phyloP scores from a whole-genome alignment of 37 sponge, comb jelly and placozoan genomes.

The Haliclona indistincta region DNA sequence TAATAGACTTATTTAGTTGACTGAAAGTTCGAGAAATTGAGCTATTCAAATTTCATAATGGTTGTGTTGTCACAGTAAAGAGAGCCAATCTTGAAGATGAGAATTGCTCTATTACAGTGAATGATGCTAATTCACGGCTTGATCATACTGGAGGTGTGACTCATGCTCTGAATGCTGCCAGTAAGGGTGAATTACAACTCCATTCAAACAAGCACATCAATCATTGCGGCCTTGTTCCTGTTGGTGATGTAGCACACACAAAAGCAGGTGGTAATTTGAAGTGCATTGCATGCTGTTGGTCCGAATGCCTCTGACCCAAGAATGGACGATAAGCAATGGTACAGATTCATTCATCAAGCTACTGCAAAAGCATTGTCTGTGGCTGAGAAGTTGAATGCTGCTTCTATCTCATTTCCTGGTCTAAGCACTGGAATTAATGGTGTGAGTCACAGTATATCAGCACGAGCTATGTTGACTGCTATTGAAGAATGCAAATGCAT shows the following conservation, averaged over 20 bases:
- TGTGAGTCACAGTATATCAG: conserved; percentile 25
- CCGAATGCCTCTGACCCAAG: conserved; percentile 6
- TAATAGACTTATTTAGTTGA: background rate
- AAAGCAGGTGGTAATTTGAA: conserved; percentile 55
- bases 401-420: conserved; percentile 68
- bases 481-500: background rate
- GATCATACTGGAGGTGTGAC: conserved; percentile 69
- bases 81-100: conserved; percentile 55
- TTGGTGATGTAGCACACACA: conserved; percentile 51
- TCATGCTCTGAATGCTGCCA: conserved; percentile 53
- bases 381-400: conserved; percentile 21
- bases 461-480: conserved; percentile 15
- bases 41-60: background rate
- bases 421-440: conserved; percentile 76
- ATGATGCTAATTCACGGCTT: conserved; percentile 66
- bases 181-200: conserved; percentile 41
- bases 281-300: conserved; percentile 79
- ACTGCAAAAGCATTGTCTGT: conserved; percentile 12
- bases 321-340: conserved; percentile 7
- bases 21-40: too few species aligned
- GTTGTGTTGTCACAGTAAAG: conserved; percentile 50
- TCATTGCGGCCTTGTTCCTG: conserved; percentile 12
- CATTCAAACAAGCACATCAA: conserved; percentile 13
- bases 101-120: conserved; percentile 59
- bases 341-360: conserved; percentile 23